These are phyloP conservation scores for Pantherophis alleghaniensis DNA, from an alignment of 2,797 vertebrate species.

Conservation along the genomic window DNA sequence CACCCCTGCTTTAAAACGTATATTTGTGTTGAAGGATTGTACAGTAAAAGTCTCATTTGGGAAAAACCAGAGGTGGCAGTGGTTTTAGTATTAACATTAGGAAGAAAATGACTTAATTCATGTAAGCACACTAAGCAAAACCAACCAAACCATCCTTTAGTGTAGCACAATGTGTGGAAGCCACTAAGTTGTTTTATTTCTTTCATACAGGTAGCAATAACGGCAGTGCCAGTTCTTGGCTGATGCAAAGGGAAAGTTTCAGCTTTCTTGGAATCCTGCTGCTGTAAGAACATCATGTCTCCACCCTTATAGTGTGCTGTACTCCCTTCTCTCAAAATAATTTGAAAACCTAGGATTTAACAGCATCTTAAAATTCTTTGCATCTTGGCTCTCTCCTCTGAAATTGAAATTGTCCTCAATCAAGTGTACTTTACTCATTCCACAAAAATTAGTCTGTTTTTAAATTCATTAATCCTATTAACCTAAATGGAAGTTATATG, in stretches of 20 bases:
- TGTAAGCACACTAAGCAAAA: background rate
- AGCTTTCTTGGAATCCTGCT: background rate
- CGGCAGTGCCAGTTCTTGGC: background rate
- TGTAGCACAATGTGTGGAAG: background rate
- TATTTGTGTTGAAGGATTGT: background rate
- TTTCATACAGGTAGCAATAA: background rate
- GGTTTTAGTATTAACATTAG: background rate
- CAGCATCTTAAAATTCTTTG: background rate
- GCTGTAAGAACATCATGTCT: background rate
- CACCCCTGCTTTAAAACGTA: background rate
- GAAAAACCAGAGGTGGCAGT: background rate
- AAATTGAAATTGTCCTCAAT: background rate
- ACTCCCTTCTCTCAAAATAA: background rate
- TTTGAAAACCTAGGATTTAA: background rate
- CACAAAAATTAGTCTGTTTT: background rate
- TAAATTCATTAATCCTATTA: constrained; percentile 2
- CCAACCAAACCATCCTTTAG: background rate
- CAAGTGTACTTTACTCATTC: background rate
- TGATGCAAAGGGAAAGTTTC: background rate
- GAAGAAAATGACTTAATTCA: background rate
- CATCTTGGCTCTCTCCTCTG: accelerated
- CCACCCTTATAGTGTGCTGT: background rate
- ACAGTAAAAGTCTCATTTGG: background rate
- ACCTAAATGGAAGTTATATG: background rate
- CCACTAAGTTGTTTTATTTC: background rate